Evolutionary conservation across 2,888 invertebrate genomes (phyloP), one percentile per base, ranked within the genome.

Genomic region (Ennomos quercinarius): DNA sequence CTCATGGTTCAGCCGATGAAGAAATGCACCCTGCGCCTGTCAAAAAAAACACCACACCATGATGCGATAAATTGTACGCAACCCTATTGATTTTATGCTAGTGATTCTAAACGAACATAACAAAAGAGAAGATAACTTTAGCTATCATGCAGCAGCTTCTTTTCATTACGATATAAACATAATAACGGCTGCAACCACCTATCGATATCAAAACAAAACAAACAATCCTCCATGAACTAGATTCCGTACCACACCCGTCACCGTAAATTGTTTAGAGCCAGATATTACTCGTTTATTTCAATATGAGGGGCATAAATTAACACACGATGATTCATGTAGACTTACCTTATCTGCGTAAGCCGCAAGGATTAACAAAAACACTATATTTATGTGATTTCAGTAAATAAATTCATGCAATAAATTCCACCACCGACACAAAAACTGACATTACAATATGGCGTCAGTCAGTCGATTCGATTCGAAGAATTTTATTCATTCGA

Each of bases 1-100:
- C 96, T 97, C 97, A 97, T 97, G 94, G 93, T 95, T 94, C 93
- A 93, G 89, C 89, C 93, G 93, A 94, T 94, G 94, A 93, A 85
- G 73, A 70, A 77, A 80, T 86, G 90, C 93, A 94, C 93, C 94
- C 93, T 93, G 93, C 94, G 93, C 93, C 95, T 95, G 86, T 69
- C 12, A 76, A 79, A 79, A 86, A 81, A 78, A 76, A 27, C 1
- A 75, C n/a, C n/a, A 74, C 66, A 73, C 75, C 73, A 83, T 78
- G 70, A 75, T 73, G 79, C 74, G 81, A 67, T 36, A 41, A 42
- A 57, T 57, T 53, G 50, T 51, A 53, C 50, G 44, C 61, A 60
- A 11, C 12, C 11, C 44, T 59, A 66, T 66, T 54, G 66, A 51
- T 59, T 54, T 47, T 45, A 27, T 27, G 27, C 27, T 57, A 56